Base-by-base conservation (phyloP, 2,888 invertebrate genomes). In the Sesia bembeciformis region DNA sequence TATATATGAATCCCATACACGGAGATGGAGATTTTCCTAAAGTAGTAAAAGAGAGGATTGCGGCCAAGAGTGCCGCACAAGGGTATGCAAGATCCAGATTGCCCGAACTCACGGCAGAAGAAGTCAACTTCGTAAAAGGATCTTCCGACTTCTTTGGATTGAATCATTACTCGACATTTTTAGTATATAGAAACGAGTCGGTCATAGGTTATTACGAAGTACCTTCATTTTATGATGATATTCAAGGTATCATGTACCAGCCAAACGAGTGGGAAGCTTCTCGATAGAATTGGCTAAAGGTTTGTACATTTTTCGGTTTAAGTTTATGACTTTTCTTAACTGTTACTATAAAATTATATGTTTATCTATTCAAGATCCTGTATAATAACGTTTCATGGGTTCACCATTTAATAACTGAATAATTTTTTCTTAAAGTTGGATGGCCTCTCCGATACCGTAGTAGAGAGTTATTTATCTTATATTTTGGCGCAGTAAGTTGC, bases 131-230 rank as follows among this genome's bases (percentile, higher is more conserved):
- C 53, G 87, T 94, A 8, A 84, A 79, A 6, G 92, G 88, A 42
- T 66, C 72, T 0, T 89, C 91, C 0, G 95, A 95, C 68, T 94
- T 93, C 76, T 91, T 94, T 58, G 94, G 93, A 5, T 72, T 95
- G 4, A 95, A 95, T 64, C 91, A 84, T 5, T 39, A 50, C 50
- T 5, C 50, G 7, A 39, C 50, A 38, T 50, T 38, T 5, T 23
- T 50, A 3, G 40, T 41, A 40, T 49, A 23, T 7, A 70, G 67
- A 62, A 77, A 80, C 53, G 70, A 67, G 52, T 67, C 72, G 40
- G 62, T 58, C 0, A 5, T 40, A 0, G 64, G 64, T 5, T 58
- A 56, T 46, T 64, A 65, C 39, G 56, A 54, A 4, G 8, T 53
- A 4, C 76, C 77, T 0, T 77, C 76, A 3, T 65, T 59, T 46